These are phyloP conservation scores for Anguilla obscura DNA, from an alignment of 2,797 vertebrate genomes.

Conservation along the genomic window DNA sequence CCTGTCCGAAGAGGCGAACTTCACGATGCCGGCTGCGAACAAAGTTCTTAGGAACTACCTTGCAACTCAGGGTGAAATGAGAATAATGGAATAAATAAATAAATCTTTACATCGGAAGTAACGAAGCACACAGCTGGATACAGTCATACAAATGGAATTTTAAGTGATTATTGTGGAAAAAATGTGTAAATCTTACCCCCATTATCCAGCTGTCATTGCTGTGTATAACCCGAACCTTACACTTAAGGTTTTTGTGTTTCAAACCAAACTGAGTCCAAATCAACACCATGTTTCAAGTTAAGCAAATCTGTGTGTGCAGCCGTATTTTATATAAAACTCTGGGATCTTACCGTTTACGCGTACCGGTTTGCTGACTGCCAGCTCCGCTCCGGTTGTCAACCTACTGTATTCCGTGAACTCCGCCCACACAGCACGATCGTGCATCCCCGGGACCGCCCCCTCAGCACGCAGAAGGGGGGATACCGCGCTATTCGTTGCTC, in stretches of 20 bases:
- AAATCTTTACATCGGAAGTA: not conserved
- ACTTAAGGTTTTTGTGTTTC: conserved; percentile 43
- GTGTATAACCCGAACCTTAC: conserved; percentile 46
- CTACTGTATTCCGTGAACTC: conserved; percentile 45
- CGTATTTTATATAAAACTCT: conserved; percentile 32
- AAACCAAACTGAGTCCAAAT: conserved; percentile 46
- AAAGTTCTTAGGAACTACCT: conserved; percentile 26
- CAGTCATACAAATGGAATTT: conserved; percentile 26
- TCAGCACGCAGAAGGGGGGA: conserved; percentile 38
- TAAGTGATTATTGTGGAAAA: conserved; percentile 24
- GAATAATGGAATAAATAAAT: conserved; percentile 28
- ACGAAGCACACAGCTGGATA: conserved; percentile 11
- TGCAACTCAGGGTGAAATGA: conserved; percentile 13
- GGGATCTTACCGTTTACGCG: conserved; percentile 53
- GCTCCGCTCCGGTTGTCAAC: conserved; percentile 45
- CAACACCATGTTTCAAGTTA: conserved; percentile 45
- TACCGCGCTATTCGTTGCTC: conserved; percentile 50
- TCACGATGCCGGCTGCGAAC: not conserved
- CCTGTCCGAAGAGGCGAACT: not conserved
- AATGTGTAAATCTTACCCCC: conserved; percentile 44
- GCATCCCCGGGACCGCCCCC: conserved; percentile 39
- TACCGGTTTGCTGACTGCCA: conserved; percentile 52
- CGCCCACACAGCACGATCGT: conserved; percentile 42
- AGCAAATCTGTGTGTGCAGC: conserved; percentile 34
- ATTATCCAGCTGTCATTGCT: conserved; percentile 41